These are phyloP conservation scores for Sinosuthora webbiana DNA, from an alignment of 2,113 vertebrate species.

Conservation along the genomic window DNA sequence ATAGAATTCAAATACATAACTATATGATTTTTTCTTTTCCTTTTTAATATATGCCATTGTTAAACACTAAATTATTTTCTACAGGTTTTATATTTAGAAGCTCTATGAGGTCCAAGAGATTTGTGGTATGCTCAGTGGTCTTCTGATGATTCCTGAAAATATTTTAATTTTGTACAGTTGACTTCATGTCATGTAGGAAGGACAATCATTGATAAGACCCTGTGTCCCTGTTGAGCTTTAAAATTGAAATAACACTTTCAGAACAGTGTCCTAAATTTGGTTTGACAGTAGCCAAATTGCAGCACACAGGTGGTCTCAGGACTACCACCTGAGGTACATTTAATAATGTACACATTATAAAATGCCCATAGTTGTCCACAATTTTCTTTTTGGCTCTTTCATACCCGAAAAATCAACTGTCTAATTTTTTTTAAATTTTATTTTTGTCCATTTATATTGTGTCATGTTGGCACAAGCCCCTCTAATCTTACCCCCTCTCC, in stretches of 20 bases:
- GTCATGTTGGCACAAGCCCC: not conserved
- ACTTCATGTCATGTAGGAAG: not conserved
- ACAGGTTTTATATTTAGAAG: not conserved
- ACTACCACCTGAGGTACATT: not conserved
- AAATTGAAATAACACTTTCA: not conserved
- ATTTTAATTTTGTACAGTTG: conserved; percentile 24
- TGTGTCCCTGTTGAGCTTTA: not conserved
- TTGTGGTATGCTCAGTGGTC: not conserved
- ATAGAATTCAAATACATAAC: not conserved
- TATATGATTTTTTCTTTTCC: not conserved
- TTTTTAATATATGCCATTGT: not conserved
- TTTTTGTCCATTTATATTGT: not conserved
- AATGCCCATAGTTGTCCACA: not conserved
- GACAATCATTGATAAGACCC: not conserved
- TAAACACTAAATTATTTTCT: not conserved
- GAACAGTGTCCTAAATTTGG: not conserved
- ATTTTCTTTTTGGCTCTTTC: not conserved
- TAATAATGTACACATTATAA: not conserved
- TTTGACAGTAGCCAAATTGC: conserved; percentile 16
- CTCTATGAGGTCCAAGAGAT: not conserved
- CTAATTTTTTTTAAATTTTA: not conserved
- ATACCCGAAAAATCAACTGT: not conserved
- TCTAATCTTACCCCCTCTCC: not conserved
- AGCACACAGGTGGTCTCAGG: not conserved
- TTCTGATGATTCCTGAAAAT: not conserved